Evolutionary conservation across 2,113 vertebrate genomes (phyloP).

Genomic region (Nycticebus coucang): DNA sequence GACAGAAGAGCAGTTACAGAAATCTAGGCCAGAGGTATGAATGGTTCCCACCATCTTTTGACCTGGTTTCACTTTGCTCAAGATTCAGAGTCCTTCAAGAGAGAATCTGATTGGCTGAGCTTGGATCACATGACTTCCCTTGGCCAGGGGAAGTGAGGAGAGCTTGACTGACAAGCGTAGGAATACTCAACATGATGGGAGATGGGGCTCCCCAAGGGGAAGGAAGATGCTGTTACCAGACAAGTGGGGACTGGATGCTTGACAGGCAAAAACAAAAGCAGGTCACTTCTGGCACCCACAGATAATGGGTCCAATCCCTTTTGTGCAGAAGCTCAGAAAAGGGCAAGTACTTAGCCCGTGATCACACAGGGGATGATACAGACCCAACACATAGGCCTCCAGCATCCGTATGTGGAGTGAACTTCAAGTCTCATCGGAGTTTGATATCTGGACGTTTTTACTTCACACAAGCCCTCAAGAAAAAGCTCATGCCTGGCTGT

Average conservation of each 20-base stretch:
- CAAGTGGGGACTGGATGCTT: too few relatives aligned
- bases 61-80: not conserved
- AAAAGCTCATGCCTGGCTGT: not conserved
- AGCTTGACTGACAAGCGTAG: not conserved
- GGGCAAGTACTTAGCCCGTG: not conserved
- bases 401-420: not conserved
- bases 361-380: not conserved
- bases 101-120: not conserved
- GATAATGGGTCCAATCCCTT: not conserved
- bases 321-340: conserved; percentile 22
- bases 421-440: not conserved
- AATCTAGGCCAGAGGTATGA: not conserved
- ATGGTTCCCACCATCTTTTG: not conserved
- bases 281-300: not conserved
- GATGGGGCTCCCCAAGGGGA: not conserved
- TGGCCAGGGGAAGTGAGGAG: not conserved
- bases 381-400: not conserved
- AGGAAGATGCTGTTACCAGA: not conserved
- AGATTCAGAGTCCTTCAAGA: not conserved
- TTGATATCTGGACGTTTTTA: not conserved
- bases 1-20: not conserved
- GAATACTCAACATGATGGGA: rapidly evolving
- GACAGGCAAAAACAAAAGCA: not conserved
- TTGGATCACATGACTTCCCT: not conserved
- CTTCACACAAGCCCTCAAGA: conserved; percentile 13